Evolutionary conservation across 1,140 invertebrate species (phyloP), one percentile per base, ranked within the genome.

Genomic region (Drosophila repletoides): DNA sequence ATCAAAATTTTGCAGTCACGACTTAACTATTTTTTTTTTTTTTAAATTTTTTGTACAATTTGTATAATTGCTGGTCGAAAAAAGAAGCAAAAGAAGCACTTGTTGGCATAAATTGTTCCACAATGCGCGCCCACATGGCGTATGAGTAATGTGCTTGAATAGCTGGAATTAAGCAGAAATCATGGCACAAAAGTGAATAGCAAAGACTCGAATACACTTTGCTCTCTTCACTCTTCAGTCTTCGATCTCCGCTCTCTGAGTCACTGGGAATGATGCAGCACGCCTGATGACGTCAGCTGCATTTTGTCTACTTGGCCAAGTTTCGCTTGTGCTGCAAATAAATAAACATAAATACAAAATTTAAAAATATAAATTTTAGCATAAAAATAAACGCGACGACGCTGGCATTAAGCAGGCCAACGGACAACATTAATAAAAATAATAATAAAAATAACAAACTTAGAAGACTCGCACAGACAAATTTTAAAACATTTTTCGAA

Each of bases 371-470:
- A 66, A 65, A 56, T 49, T 17, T 5, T 28, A 36, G 40, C 46
- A 48, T 71, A 66, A 66, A 71, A 66, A 71, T 71, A 71, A 59
- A 66, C 52, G 28, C 51, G 49, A 51, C 60, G 49, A 49, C 5
- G 24, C 48, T 24, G 15, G 22, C 15, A 55, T 55, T 14, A 34
- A 51, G 51, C 51, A 38, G 51, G 60, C 51, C 60, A 51, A 41
- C 41, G 9, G 10, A 17, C 14, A 40, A 33, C 34, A 65, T 59
- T 24, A 64, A 68, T 51, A 53, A 63, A 43, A 60, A 51, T 24
- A 55, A 28, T 53, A 64, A 60, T 19, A 28, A 15, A 10, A 28
- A 34, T 29, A 55, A 21, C 10, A 29, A 24, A 49, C 29, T 24
- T 53, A 46, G 53, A 45, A 61, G 24, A 21, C 21, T 4, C 9